Percentiles rank a stretch among this genome's conserved stretches.
These are phyloP conservation scores for Eunapius fragilis DNA, from an alignment of 37 sponge, comb jelly and placozoan genomes.

Conservation along the genomic window DNA sequence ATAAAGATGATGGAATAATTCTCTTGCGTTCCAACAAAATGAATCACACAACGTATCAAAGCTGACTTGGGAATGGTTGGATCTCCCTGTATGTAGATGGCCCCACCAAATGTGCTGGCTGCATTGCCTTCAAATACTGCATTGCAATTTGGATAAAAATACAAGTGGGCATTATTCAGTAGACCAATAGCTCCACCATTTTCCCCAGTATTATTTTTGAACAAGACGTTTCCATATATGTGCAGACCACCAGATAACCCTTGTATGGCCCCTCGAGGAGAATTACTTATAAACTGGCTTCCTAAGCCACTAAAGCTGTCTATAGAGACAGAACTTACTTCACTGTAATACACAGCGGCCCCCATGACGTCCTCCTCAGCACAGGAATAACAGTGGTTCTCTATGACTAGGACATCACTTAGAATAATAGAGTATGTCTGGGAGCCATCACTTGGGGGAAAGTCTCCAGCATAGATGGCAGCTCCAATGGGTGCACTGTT, in stretches of 20 bases:
- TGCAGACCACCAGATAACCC: neutral
- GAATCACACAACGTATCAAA: neutral
- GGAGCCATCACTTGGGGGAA: neutral
- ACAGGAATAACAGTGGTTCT: neutral
- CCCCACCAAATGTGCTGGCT: constrained; percentile 20
- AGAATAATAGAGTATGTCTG: neutral
- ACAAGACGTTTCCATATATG: constrained; percentile 18
- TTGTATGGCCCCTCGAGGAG: constrained; percentile 13
- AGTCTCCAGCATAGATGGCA: neutral
- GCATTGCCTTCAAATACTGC: constrained; percentile 6
- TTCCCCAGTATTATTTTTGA: constrained; percentile 13
- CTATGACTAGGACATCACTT: neutral
- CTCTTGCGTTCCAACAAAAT: neutral
- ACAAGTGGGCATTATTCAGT: constrained; percentile 16
- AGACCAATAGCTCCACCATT: constrained; percentile 32
- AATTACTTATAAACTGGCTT: constrained; percentile 12
- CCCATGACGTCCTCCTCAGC: no score
- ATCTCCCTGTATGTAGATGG: constrained; percentile 27
- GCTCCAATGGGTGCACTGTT: neutral
- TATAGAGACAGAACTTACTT: no score
- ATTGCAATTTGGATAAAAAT: no score
- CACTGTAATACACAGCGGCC: no score
- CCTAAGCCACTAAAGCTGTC: neutral
- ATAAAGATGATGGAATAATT: constrained; percentile 1
- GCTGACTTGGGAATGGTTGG: constrained; percentile 13